phyloP scores from a whole-genome alignment of 1,140 invertebrate species.

The Teleogryllus occipitalis region DNA sequence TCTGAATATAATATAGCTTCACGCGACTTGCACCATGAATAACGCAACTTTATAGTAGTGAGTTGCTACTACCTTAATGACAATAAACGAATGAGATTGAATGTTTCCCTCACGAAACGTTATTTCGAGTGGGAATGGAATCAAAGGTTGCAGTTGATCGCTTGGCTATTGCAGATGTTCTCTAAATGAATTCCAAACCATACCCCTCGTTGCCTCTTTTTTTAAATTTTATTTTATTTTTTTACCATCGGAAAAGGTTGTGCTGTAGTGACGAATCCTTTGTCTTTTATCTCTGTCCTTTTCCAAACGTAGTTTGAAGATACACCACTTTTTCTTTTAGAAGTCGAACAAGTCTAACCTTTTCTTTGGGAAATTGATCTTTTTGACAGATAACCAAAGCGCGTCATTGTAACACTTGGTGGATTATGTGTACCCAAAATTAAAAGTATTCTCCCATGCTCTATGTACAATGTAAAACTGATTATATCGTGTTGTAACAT shows the following conservation, averaged over 20 bases:
- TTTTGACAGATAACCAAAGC: not conserved
- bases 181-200: too few species aligned
- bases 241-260: not conserved
- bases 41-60: not conserved
- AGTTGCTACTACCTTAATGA: not conserved
- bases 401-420: too few species aligned
- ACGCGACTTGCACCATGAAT: too few species aligned
- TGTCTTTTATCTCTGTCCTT: slow-evolving; percentile 4
- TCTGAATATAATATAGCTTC: too few species aligned
- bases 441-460: too few species aligned
- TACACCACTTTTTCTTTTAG: not conserved
- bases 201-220: not conserved
- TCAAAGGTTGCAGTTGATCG: not conserved
- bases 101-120: not conserved
- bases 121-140: not conserved
- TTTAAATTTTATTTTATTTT: not conserved
- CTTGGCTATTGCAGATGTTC: not conserved
- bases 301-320: not conserved
- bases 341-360: not conserved
- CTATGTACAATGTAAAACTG: too few species aligned
- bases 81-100: not conserved
- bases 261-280: not conserved
- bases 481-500: too few species aligned
- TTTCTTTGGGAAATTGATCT: not conserved
- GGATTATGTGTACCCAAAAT: too few species aligned